These are phyloP conservation scores for Lophotis ruficrista DNA, from an alignment of 2,113 vertebrate genomes.

Conservation along the genomic window DNA sequence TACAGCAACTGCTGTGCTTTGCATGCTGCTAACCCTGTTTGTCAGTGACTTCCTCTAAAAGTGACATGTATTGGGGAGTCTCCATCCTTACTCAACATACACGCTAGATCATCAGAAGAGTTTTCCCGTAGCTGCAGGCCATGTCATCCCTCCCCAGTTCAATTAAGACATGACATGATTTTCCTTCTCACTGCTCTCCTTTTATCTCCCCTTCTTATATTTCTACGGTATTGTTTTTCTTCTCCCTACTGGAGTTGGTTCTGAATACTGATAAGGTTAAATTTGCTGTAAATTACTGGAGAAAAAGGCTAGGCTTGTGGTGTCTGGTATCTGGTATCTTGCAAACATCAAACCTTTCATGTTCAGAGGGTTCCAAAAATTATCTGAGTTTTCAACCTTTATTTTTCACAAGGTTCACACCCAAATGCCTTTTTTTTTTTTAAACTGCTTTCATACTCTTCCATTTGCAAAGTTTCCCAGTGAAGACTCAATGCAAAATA, in stretches of 20 bases:
- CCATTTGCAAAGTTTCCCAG: background rate
- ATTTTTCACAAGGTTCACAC: background rate
- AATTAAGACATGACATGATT: slow-evolving; percentile 29
- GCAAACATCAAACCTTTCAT: background rate
- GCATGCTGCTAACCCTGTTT: background rate
- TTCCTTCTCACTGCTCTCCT: background rate
- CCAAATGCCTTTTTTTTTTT: background rate
- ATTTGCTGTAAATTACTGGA: background rate
- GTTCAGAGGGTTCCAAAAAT: background rate
- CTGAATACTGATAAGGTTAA: slow-evolving; percentile 33
- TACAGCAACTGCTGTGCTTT: background rate
- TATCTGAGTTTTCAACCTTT: background rate
- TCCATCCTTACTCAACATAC: background rate
- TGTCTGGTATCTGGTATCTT: background rate
- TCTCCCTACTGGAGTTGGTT: background rate
- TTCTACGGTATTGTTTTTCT: background rate
- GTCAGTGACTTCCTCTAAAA: background rate
- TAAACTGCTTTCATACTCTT: background rate
- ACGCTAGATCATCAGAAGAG: background rate
- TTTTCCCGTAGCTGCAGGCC: background rate
- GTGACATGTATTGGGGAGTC: background rate
- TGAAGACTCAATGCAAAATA: background rate
- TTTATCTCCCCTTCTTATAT: slow-evolving; percentile 19
- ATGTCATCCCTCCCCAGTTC: background rate
- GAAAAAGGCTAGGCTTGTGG: background rate